Conservation (phyloP, 2,113 vertebrate genomes). For the Chinchilla lanigera region DNA sequence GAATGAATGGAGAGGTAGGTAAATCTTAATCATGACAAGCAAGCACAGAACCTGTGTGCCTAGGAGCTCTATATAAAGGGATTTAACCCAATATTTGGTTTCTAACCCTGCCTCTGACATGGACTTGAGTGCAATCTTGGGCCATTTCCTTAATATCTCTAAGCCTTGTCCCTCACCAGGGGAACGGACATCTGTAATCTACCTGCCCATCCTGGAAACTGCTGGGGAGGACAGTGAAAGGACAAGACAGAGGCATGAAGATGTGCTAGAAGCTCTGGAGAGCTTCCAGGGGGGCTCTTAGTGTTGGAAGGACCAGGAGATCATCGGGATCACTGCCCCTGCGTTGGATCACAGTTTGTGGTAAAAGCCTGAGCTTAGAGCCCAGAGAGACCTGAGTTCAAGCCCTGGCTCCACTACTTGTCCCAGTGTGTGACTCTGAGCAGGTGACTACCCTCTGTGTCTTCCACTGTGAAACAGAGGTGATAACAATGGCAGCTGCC, state of each 20-base stretch:
- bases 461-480: not conserved
- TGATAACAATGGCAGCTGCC: not conserved
- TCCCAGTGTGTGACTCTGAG: not conserved
- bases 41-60: not conserved
- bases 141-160: not conserved
- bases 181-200: not conserved
- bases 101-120: not conserved
- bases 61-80: not conserved
- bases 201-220: not conserved
- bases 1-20: not conserved
- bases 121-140: not conserved
- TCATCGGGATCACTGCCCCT: accelerated
- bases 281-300: not conserved
- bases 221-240: not conserved
- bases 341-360: not conserved
- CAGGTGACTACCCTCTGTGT: not conserved
- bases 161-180: not conserved
- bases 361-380: not conserved
- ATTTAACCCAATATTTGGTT: not conserved
- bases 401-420: not conserved
- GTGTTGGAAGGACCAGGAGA: not conserved
- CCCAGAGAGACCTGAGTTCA: not conserved
- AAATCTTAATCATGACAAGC: not conserved
- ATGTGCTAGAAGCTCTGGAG: not conserved
- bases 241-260: not conserved